Evolutionary conservation across 2,113 vertebrate genomes (phyloP).

Genomic region (Rattus norvegicus): GRCr8 NC_086039.1:144625501-144626000

Average conservation of each 20-base stretch:
- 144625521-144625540: neutral
- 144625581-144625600: constrained; percentile 35
- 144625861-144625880: constrained; percentile 19
- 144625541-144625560: constrained; percentile 16
- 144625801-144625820: neutral
- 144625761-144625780: constrained; percentile 42
- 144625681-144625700: constrained; percentile 24
- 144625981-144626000: constrained; percentile 13
- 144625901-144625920: neutral
- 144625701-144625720: neutral
- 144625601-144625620: constrained; percentile 30
- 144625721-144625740: constrained; percentile 2
- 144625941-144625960: neutral
- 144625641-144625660: constrained; percentile 15
- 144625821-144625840: neutral
- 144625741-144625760: constrained; percentile 21
- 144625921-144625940: constrained; percentile 21
- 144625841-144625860: neutral
- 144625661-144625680: constrained; percentile 9
- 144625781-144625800: constrained; percentile 34
- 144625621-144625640: constrained; percentile 37
- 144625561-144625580: constrained; percentile 38
- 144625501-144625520: neutral
- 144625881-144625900: constrained; percentile 31
- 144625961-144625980: constrained; percentile 22